Base-by-base conservation (phyloP, 2,888 invertebrate species). In the Apeira syringaria region DNA sequence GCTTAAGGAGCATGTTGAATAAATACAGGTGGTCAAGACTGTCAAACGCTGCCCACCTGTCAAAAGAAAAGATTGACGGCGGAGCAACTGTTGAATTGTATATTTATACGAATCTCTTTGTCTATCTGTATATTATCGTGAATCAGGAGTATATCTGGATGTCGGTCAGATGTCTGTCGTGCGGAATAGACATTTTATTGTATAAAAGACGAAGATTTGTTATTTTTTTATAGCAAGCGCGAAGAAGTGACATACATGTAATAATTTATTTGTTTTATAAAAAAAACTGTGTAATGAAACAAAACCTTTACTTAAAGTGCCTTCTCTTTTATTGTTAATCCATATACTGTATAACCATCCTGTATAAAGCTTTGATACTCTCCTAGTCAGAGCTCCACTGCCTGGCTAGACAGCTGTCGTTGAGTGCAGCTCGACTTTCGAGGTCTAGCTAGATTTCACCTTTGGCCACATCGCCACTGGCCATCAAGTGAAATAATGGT, bases 121-220 rank as follows among this genome's bases (percentile, higher is more conserved):
- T 73, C 62, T 52, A 63, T 53, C 62, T 53, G 61, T 52, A 33
- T 43, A 56, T 61, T 59, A 33, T 51, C 37, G 51, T 74, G 67
- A 75, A 54, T 75, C 79, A 71, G 55, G 50, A 45, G 56, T 74
- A 70, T 65, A 71, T 76, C 67, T 63, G 59, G 61, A 78, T 63
- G 59, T 69, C 74, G 72, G 74, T 72, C 75, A 68, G 63, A 54
- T 54, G 64, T 61, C 64, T 59, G 61, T 43, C 60, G 52, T 50
- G 7, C 46, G 41, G 45, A 29, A 25, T 27, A 42, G 33, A 41
- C 49, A 33, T 56, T 53, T 54, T 44, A 41, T 13, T 31, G 37
- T 47, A 37, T 39, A 42, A 31, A 26, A 44, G 49, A 46, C 27
- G 31, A 30, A 44, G 31, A 44, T 39, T 34, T 20, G 22, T 39